Evolutionary conservation across 64 coral and sea anemone genomes (phyloP), one percentile per base, ranked within the genome.

Genomic region (Montipora capricornis): DNA sequence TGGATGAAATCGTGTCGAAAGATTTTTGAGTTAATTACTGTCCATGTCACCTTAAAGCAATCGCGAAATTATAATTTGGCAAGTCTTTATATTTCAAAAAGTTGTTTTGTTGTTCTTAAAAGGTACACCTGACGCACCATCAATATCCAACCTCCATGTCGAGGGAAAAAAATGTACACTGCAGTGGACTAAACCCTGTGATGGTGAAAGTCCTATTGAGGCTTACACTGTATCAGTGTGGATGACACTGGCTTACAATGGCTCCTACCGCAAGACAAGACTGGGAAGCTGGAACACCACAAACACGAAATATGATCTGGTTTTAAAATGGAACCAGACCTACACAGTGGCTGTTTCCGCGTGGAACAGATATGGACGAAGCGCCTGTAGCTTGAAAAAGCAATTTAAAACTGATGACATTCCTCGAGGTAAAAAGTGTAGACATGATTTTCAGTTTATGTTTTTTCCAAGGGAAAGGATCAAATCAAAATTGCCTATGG

Each of bases 81-180:
- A 55, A 55, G 52, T 55, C 52, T 55, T 55, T 1, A 55, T 4
- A 20, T 80, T 80, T 80, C 57, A 7, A 2, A 17, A 15, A 67
- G 62, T 48, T 20, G 1, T 55, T 55, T 24, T 22, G 49, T 22
- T 53, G 6, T 8, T 26, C 3, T 58, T 14, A 13, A 3, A 3
- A 82, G 80, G 80, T 44, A 52, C 80, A 37, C 80, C 80, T 44
- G 80, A 82, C 53, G n/a, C 80, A 44, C 80, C 80, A 8, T 24
- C 20, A 62, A 61, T 82, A 61, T 15, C 52, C 10, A 82, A 61
- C 80, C 9, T 61, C 20, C 19, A 49, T 2, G 80, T 82, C 37
- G 24, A 82, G 24, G 53, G 53, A 62, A 82, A 82, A 61, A 20
- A 14, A 11, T 82, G 80, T 20, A 59, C 80, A 44, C 55, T 82